A percentile compares a stretch with the other conserved stretches of the same genome.
Conservation (phyloP, 1,140 invertebrate species). For the Lordiphosa collinella region DNA sequence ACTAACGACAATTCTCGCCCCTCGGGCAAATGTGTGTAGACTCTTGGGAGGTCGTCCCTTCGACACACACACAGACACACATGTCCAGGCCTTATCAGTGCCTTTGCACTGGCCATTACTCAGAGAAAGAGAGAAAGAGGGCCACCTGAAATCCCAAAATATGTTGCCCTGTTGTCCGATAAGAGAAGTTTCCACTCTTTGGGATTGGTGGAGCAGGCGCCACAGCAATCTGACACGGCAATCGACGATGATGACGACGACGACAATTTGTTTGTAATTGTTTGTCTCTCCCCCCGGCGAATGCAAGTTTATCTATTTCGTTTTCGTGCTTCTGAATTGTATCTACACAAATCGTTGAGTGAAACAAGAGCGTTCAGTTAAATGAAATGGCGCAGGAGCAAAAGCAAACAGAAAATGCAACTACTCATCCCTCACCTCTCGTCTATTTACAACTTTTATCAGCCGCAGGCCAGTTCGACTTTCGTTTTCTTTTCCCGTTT, state of each 20-base stretch:
- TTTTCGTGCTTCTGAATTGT: slow-evolving; percentile 31
- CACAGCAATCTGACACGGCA: slow-evolving; percentile 23
- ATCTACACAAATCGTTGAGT: slow-evolving; percentile 44
- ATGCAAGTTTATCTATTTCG: slow-evolving; percentile 24
- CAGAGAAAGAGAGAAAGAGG: slow-evolving; percentile 20
- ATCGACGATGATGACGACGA: slow-evolving; percentile 33
- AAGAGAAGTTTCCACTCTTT: slow-evolving; percentile 16
- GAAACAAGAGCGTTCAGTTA: slow-evolving; percentile 48
- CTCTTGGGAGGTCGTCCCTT: neutral
- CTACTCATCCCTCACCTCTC: slow-evolving; percentile 5
- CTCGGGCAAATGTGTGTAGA: neutral
- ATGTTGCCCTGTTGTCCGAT: slow-evolving; percentile 12
- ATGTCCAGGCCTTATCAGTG: slow-evolving; percentile 35
- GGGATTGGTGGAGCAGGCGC: slow-evolving; percentile 6
- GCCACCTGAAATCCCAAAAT: slow-evolving; percentile 27
- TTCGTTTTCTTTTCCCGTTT: slow-evolving; percentile 21
- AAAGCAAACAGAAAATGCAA: slow-evolving; percentile 40
- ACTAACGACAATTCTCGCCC: slow-evolving; percentile 11
- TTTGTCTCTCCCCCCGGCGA: slow-evolving; percentile 32
- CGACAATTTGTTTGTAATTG: slow-evolving; percentile 76
- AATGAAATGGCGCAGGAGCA: slow-evolving; percentile 53
- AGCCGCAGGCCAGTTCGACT: slow-evolving; percentile 13
- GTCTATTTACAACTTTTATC: slow-evolving; percentile 8
- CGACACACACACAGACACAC: neutral
- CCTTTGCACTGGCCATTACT: slow-evolving; percentile 39